Base-by-base conservation (phyloP, 2,797 vertebrate genomes). In the Yasuhikotakia modesta region DNA sequence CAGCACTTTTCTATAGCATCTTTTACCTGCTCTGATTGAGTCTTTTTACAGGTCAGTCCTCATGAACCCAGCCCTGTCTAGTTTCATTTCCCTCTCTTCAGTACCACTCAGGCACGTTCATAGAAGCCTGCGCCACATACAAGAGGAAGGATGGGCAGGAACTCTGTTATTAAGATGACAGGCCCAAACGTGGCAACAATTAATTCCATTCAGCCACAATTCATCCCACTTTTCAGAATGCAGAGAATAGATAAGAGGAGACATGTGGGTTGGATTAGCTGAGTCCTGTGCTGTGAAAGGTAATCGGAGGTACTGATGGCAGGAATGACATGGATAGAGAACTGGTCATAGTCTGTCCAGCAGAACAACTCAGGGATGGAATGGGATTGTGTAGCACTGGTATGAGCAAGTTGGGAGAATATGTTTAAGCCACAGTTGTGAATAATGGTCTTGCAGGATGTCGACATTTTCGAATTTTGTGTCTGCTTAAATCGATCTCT, bases 41-140 rank as follows among this genome's bases (percentile, higher is more conserved):
- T 75, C 81, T 84, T n/a, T 78, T 84, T 86, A 80, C 85, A 83
- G 82, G 85, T 85, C 87, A 85, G 60, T 83, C 82, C 84, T 85
- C 79, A 69, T 75, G 46, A 77, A 82, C 77, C 74, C 70, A 82
- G 82, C 76, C 82, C 78, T 86, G 88, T 88, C 88, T 72, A 63
- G 81, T 86, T 86, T 78, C 67, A 87, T 88, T 85, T 86, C 66
- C 69, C 50, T 65, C 30, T 32, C 7, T 67, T 70, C 27, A 60
- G 74, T 76, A 35, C 66, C 66, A 58, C 71, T 81, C n/a, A 30
- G 73, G 70, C 52, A 70, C 68, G 46, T 85, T 81, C 67, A 65
- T 27, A 5, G 30, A 32, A 24, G 76, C 55, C n/a, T 76, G 76
- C 65, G 71, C 57, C 63, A 22, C 35, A 22, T 43, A 67, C 53